Evolutionary conservation across 2,113 vertebrate genomes (phyloP).

Genomic region (Boleophthalmus pectinirostris): DNA sequence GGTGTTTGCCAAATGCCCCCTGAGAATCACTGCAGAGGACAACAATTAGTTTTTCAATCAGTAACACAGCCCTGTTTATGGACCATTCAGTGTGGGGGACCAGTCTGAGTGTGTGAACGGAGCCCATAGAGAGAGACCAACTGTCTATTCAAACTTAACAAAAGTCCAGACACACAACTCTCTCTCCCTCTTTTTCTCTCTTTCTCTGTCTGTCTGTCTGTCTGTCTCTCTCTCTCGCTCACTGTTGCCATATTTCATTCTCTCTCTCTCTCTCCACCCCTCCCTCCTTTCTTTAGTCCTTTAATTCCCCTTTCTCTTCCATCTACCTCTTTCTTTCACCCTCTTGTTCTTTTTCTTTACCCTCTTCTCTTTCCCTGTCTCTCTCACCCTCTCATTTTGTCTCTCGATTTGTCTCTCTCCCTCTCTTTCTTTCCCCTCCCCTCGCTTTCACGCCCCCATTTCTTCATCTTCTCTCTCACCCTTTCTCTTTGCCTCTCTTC

Average conservation of each 20-base stretch:
- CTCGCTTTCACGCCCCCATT: too few species aligned
- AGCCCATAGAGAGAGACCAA: constrained; percentile 25
- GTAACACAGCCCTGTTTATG: constrained; percentile 13
- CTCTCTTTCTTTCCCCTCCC: background rate
- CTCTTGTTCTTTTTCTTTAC: background rate
- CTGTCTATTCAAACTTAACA: constrained; percentile 45
- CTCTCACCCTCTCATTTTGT: background rate
- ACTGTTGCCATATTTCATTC: background rate
- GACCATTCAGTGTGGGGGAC: constrained; percentile 19
- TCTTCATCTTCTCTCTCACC: background rate
- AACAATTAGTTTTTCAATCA: background rate
- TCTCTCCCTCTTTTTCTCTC: background rate
- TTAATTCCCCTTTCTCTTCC: background rate
- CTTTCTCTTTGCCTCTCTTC: background rate
- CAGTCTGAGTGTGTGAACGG: constrained; percentile 31
- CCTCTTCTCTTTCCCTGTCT: too few species aligned
- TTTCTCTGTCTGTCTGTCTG: background rate
- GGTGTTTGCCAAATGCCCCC: constrained; percentile 5
- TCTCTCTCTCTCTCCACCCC: background rate
- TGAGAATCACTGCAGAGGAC: constrained; percentile 1
- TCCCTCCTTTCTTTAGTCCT: too few species aligned
- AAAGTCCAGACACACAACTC: constrained; percentile 19
- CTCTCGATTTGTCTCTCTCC: background rate
- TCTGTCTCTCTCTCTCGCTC: background rate
- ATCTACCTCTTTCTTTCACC: too few species aligned